Conservation (phyloP, 2,113 vertebrate genomes). For the Gracilinanus agilis region DNA sequence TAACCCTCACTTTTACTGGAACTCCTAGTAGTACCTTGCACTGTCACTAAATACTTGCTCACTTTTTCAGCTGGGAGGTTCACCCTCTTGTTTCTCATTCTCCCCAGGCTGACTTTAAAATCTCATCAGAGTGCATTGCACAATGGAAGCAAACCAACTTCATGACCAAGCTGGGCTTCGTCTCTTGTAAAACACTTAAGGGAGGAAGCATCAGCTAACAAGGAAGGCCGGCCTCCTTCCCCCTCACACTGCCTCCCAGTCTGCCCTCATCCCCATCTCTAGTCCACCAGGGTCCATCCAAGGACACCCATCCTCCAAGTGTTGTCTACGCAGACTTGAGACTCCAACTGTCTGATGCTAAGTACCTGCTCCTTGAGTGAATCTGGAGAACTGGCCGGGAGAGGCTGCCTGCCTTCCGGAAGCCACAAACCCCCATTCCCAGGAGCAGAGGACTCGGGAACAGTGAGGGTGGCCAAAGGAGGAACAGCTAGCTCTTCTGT, state of each 20-base stretch:
- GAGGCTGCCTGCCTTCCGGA: neutral
- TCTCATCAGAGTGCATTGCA: conserved; percentile 90
- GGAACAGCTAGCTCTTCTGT: neutral
- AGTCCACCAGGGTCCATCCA: neutral
- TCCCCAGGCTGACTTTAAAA: conserved; percentile 90
- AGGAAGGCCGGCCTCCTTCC: neutral
- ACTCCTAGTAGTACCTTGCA: neutral
- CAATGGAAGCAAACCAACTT: conserved; percentile 95
- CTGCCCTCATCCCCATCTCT: conserved; percentile 35
- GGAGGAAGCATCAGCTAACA: conserved; percentile 95
- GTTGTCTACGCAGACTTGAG: conserved; percentile 52
- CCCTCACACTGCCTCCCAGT: conserved; percentile 37
- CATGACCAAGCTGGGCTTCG: conserved; percentile 93
- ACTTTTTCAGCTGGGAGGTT: neutral
- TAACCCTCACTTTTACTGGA: accelerated
- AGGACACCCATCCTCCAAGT: conserved; percentile 21
- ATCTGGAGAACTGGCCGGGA: neutral
- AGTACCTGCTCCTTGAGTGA: neutral
- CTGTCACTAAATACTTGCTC: neutral
- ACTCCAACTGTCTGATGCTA: neutral
- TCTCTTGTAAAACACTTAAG: conserved; percentile 95
- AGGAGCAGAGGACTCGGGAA: accelerated
- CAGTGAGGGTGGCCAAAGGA: neutral
- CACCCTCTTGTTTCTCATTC: neutral
- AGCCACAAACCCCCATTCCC: neutral